Conservation (phyloP, 2,797 vertebrate species). For the Betta splendens region DNA sequence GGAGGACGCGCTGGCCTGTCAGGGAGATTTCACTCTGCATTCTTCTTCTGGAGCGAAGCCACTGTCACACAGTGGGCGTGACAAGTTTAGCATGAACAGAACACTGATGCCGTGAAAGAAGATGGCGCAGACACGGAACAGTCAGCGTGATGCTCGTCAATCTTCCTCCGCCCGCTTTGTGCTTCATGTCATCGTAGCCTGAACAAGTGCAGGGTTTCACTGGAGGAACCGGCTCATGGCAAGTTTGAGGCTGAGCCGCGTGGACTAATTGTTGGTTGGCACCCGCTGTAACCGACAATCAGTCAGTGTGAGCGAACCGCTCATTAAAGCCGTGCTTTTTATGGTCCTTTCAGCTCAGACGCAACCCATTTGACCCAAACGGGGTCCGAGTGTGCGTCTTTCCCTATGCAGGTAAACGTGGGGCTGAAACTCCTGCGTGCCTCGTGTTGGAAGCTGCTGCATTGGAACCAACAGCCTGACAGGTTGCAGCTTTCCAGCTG, state of each 20-base stretch:
- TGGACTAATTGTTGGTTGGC: background rate
- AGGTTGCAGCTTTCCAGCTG: no score
- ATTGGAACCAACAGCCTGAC: no score
- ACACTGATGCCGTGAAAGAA: background rate
- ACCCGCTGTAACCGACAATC: background rate
- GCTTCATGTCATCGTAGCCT: background rate
- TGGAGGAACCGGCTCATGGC: background rate
- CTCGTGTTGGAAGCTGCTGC: no score
- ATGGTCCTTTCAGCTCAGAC: no score
- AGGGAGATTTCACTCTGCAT: background rate
- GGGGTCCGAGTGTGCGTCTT: no score
- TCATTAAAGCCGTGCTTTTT: no score
- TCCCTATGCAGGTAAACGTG: no score
- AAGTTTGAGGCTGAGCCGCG: background rate
- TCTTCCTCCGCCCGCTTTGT: background rate
- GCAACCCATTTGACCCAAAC: background rate
- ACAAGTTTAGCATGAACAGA: background rate
- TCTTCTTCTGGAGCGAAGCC: background rate
- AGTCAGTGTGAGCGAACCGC: background rate
- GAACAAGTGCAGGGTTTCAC: no score
- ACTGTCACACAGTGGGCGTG: background rate
- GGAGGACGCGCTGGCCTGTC: background rate
- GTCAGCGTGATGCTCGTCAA: background rate
- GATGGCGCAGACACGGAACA: background rate
- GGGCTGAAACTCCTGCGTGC: no score